Conservation (phyloP, 1,140 invertebrate species). For the Aporrectodea caliginosa region DNA sequence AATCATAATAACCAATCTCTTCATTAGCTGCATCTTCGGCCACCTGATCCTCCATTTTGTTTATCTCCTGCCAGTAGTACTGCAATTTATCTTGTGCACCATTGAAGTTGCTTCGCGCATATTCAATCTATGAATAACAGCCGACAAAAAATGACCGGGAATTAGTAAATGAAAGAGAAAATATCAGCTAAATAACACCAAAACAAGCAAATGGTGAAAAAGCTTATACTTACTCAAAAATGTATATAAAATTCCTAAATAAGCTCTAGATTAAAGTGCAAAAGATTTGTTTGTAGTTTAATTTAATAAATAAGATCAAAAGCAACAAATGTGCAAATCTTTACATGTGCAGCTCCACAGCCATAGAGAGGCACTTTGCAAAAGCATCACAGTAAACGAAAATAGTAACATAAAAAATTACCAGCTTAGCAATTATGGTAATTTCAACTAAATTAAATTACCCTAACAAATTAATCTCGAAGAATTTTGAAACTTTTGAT, state of each 20-base stretch:
- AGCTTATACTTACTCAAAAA: background rate
- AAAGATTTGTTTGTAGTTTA: background rate
- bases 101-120: background rate
- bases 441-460: background rate
- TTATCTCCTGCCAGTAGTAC: background rate
- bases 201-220: background rate
- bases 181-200: too few relatives aligned
- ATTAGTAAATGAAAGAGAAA: too few relatives aligned
- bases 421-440: background rate
- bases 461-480: too few relatives aligned
- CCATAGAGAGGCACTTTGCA: background rate
- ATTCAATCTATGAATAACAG: background rate
- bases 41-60: background rate
- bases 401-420: background rate
- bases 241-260: background rate
- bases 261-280: too few relatives aligned
- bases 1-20: background rate
- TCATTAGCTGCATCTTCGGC: background rate
- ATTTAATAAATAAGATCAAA: background rate
- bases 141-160: background rate
- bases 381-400: background rate
- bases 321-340: background rate
- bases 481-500: too few relatives aligned
- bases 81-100: background rate
- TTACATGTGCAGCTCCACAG: background rate